These are phyloP conservation scores for Clivina fossor DNA, from an alignment of 2,888 invertebrate species.

Conservation along the genomic window DNA sequence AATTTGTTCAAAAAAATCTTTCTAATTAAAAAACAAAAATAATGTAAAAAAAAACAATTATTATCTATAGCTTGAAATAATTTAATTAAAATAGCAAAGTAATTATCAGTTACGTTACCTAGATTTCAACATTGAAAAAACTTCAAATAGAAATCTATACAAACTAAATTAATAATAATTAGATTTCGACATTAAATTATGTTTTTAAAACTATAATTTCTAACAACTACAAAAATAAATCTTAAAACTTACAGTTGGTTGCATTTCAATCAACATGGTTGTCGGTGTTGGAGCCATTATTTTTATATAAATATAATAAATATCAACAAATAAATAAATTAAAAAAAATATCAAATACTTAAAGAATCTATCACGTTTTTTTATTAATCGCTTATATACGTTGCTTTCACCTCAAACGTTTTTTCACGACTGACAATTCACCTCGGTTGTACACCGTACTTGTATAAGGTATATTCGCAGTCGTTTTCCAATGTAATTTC, in stretches of 20 bases:
- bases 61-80: too few relatives aligned
- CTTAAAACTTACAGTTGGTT: slow-evolving; percentile 23
- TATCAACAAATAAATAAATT: slow-evolving; percentile 14
- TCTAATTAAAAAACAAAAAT: too few relatives aligned
- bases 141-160: too few relatives aligned
- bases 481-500: slow-evolving; percentile 17
- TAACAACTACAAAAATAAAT: too few relatives aligned
- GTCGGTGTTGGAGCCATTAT: slow-evolving; percentile 23
- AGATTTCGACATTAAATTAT: too few relatives aligned
- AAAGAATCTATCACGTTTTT: neutral
- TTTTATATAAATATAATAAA: slow-evolving; percentile 21
- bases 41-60: too few relatives aligned
- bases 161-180: too few relatives aligned
- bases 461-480: slow-evolving; percentile 1
- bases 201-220: too few relatives aligned
- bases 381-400: neutral
- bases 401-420: neutral
- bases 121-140: too few relatives aligned
- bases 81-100: too few relatives aligned
- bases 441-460: neutral
- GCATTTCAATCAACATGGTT: slow-evolving; percentile 22
- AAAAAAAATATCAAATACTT: slow-evolving; percentile 2
- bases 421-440: slow-evolving; percentile 1
- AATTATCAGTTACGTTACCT: too few relatives aligned
- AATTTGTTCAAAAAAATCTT: too few relatives aligned